Evolutionary conservation across 2,888 invertebrate genomes (phyloP), one percentile per base, ranked within the genome.

Genomic region (Priocnemis perturbator): DNA sequence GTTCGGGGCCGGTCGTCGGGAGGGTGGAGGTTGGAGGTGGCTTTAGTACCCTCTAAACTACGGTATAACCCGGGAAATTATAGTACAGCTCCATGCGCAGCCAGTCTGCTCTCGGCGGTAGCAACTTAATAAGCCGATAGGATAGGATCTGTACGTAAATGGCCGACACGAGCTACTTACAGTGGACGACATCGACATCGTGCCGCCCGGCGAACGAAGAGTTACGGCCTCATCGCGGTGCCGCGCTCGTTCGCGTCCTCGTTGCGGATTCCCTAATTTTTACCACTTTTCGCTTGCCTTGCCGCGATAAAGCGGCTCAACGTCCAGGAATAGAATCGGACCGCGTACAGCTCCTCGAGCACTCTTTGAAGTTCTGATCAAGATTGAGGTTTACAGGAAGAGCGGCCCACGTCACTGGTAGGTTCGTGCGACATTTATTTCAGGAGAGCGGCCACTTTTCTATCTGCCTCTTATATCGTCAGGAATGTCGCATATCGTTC

Each of bases 71-170:
- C 65, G 71, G 71, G 75, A 79, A 83, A 84, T 83, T 83, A 81
- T 81, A 71, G 77, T 69, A 71, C 60, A 69, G 70, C 71, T 63
- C 67, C 64, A 57, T 65, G 64, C 56, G 26, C 55, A 69, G 60
- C 70, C 74, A 69, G 73, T 71, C 69, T 68, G 65, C 69, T 67
- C 37, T 37, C 73, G 76, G 67, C 64, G 68, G 67, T 71, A 67
- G 77, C 76, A 74, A 82, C 78, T 84, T 83, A 82, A 84, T 84
- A 80, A 83, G 78, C 78, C 74, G 82, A 83, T 81, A 77, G 79
- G 77, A 79, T 74, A 78, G 77, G 67, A 60, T 63, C 67, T 60
- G 19, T 20, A 60, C 60, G 47, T 23, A 48, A 60, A 58, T 67
- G 56, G 67, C 20, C 62, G 62, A 58, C 30, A 44, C n/a, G 59